Evolutionary conservation across 2,797 vertebrate genomes (phyloP).

Genomic region (Premnoplex brunnescens): DNA sequence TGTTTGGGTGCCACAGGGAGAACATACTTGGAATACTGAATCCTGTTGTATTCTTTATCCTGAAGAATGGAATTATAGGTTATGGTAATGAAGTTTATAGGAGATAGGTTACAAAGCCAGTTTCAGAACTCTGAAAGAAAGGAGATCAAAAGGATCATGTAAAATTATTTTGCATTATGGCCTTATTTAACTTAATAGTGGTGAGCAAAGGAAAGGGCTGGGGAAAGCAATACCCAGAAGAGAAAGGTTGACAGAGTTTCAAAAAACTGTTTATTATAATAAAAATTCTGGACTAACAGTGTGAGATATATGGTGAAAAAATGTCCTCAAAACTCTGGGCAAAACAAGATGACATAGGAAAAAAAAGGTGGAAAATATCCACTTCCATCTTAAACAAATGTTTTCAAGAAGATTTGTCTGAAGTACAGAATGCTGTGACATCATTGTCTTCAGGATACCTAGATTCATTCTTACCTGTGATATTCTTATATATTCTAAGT

Average conservation of each 20-base stretch:
- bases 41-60: not conserved
- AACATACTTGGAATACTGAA: not conserved
- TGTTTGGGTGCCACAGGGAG: not conserved
- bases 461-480: not conserved
- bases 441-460: not conserved
- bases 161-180: conserved; percentile 40
- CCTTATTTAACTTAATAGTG: not conserved
- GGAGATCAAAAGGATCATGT: conserved; percentile 7
- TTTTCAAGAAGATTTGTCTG: not conserved
- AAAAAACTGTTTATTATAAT: not conserved
- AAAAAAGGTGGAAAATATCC: not conserved
- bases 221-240: not conserved
- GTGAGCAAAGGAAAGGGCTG: not conserved
- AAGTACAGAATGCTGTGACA: not conserved
- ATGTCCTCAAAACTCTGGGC: not conserved
- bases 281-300: not conserved
- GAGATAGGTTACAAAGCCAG: not conserved
- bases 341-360: not conserved
- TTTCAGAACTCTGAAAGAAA: not conserved
- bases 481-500: not conserved
- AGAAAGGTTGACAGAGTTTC: not conserved
- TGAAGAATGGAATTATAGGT: not conserved
- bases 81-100: not conserved
- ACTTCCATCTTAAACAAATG: not conserved
- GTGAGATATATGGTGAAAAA: not conserved